Base-by-base conservation (phyloP, 1,140 invertebrate species). In the Coboldia fuscipes region DNA sequence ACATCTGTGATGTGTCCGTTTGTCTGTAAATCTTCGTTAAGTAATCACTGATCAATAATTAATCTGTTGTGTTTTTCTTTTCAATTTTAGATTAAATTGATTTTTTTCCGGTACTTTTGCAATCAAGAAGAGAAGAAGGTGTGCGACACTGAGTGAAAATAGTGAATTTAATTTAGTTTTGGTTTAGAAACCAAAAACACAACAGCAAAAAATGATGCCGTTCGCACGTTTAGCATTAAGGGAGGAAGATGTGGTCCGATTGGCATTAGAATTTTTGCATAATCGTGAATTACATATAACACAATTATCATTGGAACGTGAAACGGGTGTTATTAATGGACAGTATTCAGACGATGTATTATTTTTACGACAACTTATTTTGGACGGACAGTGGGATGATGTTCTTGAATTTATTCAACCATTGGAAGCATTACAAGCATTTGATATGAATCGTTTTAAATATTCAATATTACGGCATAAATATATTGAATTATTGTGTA, bases 351-450 rank as follows among this genome's bases (percentile, higher is more conserved):
- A 94, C 53, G 93, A 97, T 54, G 71, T 92, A 1, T 64, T 97
- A 1, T 97, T 96, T 52, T 62, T 97, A 3, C 66, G 93, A 10
- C 89, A 84, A 57, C 65, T 97, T 9, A 92, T 97, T 41, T 66
- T 97, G 9, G 92, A 97, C 58, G 93, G 93, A 17, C 88, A 94
- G 59, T 97, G 92, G 92, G 92, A 97, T 57, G 89, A 96, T 57
- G 88, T 84, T 2, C 60, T 94, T 13, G 86, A 96, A 47, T 97
- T 97, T 56, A 79, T 97, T 33, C 85, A 96, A 57, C 92, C 92
- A 0, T 60, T 97, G n/a, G 77, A 84, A 54, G 67, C 72, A 3
- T 57, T 88, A 1, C 74, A 72, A 41, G 65, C 70, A 21, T 86
- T 85, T 50, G 74, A 86, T 45, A 70, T 69, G 48, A 69, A 77